Base-by-base conservation (phyloP, 2,113 vertebrate genomes). In the Entelurus aequoreus region DNA sequence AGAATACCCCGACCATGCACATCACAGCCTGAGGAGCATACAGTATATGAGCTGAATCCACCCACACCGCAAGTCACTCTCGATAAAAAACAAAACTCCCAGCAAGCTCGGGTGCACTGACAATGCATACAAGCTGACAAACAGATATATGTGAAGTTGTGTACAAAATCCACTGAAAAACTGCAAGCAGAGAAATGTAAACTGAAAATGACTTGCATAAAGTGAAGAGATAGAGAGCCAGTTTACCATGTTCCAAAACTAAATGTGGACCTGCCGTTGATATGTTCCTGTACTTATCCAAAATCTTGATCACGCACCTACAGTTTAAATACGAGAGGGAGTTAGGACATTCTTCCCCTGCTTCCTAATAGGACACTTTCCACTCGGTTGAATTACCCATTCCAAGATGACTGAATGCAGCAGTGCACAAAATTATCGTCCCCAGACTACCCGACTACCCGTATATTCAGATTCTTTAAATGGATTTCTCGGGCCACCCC, bases 381-480 rank as follows among this genome's bases (percentile, higher is more conserved):
- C 84, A 85, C 78, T 79, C 75, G 63, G 76, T 69, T 87, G 83
- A 75, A 72, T 86, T 72, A 79, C 65, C 65, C 82, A 78, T 85
- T 86, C 84, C 79, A 70, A 52, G 82, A 78, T 70, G 81, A 79
- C 82, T 75, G 61, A 62, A 80, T 64, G 87, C 85, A 89, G 71
- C 75, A 71, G 82, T 85, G 87, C 85, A 83, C 76, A 76, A 87
- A 86, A 89, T 79, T 54, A 82, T 78, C 60, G 85, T 82, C 71
- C 77, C 80, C 63, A 75, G 74, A 79, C 75, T 83, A 38, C 70
- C 65, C 1, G 74, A 79, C 75, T 83, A 38, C 70, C 65, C 1
- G 36, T 62, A 62, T 77, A 81, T 87, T 89, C 81, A 86, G 58
- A 87, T 84, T 68, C 74, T 74, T 81, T 60, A 84, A 59, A 78